These are phyloP conservation scores for Anorthoa munda DNA, from an alignment of 2,888 invertebrate genomes.

Conservation along the genomic window DNA sequence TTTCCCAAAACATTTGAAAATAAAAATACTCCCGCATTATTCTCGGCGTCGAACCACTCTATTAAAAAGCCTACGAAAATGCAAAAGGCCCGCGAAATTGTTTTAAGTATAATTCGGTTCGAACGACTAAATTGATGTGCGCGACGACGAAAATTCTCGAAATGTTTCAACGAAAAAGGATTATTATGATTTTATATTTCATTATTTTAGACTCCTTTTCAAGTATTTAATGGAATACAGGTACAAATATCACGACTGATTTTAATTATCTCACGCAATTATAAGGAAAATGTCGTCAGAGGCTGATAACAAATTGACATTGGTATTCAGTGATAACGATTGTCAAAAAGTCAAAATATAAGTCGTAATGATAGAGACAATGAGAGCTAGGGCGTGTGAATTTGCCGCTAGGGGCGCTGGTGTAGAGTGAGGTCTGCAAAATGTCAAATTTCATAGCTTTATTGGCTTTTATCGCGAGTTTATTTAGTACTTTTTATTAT, in stretches of 20 bases:
- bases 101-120: slow-evolving; percentile 50
- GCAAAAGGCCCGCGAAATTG: slow-evolving; percentile 38
- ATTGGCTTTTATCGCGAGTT: no score
- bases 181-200: slow-evolving; percentile 36
- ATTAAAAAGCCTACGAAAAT: slow-evolving; percentile 51
- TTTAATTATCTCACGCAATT: neutral
- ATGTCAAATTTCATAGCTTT: no score
- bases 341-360: neutral
- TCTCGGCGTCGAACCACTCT: slow-evolving; percentile 25
- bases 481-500: no score
- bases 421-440: no score
- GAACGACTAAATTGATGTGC: slow-evolving; percentile 50
- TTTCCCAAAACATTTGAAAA: slow-evolving; percentile 6
- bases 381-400: no score
- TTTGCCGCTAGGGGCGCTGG: no score
- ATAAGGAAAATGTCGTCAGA: neutral
- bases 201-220: slow-evolving; percentile 23
- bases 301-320: neutral
- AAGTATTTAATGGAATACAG: neutral
- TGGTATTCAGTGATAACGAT: neutral
- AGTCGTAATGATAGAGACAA: no score
- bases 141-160: slow-evolving; percentile 36
- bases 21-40: slow-evolving; percentile 26
- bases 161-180: slow-evolving; percentile 43
- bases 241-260: neutral